These are phyloP conservation scores for Dufourea novaeangliae DNA, from an alignment of 1,140 invertebrate genomes.

Conservation along the genomic window DNA sequence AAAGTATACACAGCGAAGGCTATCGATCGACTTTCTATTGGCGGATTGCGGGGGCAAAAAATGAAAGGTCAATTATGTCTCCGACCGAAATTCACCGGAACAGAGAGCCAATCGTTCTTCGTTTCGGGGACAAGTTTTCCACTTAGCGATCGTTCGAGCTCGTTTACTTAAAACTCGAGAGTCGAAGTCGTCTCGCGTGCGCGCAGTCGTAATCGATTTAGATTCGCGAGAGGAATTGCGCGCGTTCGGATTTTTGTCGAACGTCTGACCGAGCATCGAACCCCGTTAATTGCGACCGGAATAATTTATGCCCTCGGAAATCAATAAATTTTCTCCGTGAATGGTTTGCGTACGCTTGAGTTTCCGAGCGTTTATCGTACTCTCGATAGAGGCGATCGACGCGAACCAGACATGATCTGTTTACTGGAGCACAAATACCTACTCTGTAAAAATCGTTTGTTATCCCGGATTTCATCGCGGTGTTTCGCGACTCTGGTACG, in stretches of 20 bases:
- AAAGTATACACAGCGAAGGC: not conserved
- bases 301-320: conserved; percentile 53
- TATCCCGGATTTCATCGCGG: too few species aligned
- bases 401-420: not conserved
- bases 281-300: conserved; percentile 53
- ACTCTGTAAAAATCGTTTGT: too few species aligned
- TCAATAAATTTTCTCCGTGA: conserved; percentile 40
- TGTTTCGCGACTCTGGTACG: too few species aligned
- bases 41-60: not conserved
- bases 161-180: not conserved
- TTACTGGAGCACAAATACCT: not conserved
- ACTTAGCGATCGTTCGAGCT: not conserved
- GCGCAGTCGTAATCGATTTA: conserved; percentile 52
- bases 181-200: not conserved
- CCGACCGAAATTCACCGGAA: not conserved
- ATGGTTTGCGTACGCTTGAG: not conserved
- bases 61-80: not conserved
- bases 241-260: conserved; percentile 49
- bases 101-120: not conserved
- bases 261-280: conserved; percentile 12
- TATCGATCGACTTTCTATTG: not conserved
- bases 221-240: conserved; percentile 26
- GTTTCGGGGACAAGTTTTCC: not conserved
- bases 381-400: not conserved
- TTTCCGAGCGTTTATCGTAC: not conserved